Base-by-base conservation (phyloP, 2,888 invertebrate species). In the Catotricha subobsoleta region DNA sequence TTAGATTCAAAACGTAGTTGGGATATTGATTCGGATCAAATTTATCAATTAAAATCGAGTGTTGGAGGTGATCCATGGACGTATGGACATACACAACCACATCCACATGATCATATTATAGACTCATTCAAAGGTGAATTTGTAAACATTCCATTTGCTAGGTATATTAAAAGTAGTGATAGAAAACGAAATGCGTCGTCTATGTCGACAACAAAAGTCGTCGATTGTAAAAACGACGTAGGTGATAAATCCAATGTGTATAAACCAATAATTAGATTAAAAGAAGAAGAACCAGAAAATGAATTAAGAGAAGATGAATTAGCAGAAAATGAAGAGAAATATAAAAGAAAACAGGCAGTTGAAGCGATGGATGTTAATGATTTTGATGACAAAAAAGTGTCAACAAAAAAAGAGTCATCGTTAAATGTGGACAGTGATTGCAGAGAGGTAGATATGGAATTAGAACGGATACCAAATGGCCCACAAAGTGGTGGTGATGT, bases 71-170 rank as follows among this genome's bases (percentile, higher is more conserved):
- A 80, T 62, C 80, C 81, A 16, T 81, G 81, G 80, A 76, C 80
- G 52, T 71, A 74, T 46, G 76, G 74, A 42, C 64, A 65, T 41
- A 59, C 58, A 45, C 59, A 61, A 46, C 56, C 56, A 9, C 55
- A 59, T 47, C 56, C 60, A 27, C 67, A 68, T 37, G 71, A 72
- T 50, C 87, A 91, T 59, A 80, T 91, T 52, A 73, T 87, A 58
- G 81, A 88, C 52, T 79, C 81, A 58, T 83, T 86, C 67, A 81
- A 80, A 57, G 78, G 79, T 23, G 86, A 86, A 62, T 76, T 80
- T 52, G 75, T 76, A 52, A 71, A 72, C 60, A 75, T 83, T 62
- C 81, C 83, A 54, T 82, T 84, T 65, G 78, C 79, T 55, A 75
- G 79, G 51, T 71, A 75, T 45, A 57, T 80, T 45, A 59, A 63